Base-by-base conservation (phyloP, 2,888 invertebrate species). In the Plagodis pulveraria region DNA sequence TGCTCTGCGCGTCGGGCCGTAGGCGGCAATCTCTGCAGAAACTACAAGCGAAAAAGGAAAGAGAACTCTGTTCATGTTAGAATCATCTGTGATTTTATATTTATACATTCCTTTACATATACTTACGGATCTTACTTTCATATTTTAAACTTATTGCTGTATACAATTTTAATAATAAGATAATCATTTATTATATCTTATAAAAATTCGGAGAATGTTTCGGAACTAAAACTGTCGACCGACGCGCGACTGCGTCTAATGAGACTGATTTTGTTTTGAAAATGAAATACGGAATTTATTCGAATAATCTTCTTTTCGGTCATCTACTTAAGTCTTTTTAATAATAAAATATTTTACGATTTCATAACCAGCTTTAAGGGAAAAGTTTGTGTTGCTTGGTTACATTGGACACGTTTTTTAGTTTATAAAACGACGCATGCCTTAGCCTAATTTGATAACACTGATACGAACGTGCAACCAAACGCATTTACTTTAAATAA, bases 1-100 rank as follows among this genome's bases (percentile, higher is more conserved):
- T 95, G 91, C 80, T 95, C 45, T 93, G 93, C 60, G 91, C 93
- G 0, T 87, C 92, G 0, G 92, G 93, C 0, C 78, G 91, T 0
- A 84, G 92, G 38, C 80, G 86, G 8, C 87, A 91, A 61, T 91
- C 91, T 0, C 72, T 92, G 50, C 92, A 91, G 62, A 89, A 84
- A 64, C 77, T 91, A 35, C 91, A 91, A 72, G 89, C 90, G 0
- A 86, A 80, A 64, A 89, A 89, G 65, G 91, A 91, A 46, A 77
- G 80, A 48, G 88, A 89, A 51, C 65, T 84, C 54, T 91, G 91
- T 77, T 80, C 86, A 54, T 92, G 91, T 75, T 92, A 86, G 75
- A 71, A 47, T 71, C 63, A 58, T 71, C 83, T 85, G 81, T 84
- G 83, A 84, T 84, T 55, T 76, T 75, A 73, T 70, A 76, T 57